Evolutionary conservation across 1,140 invertebrate species (phyloP), one percentile per base, ranked within the genome.

Genomic region (Sitophilus oryzae): DNA sequence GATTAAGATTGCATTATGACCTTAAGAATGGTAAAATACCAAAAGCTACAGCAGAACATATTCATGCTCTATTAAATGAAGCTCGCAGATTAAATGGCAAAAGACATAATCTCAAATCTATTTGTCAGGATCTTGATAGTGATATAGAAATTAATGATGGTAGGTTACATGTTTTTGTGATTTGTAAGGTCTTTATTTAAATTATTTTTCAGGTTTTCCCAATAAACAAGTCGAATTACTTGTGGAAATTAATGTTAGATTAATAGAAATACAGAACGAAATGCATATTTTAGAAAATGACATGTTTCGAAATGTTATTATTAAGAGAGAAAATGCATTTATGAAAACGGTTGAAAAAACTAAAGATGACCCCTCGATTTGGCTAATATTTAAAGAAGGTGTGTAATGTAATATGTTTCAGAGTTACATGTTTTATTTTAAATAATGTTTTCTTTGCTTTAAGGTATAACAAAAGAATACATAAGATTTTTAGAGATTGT

Each of bases 221-320:
- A 61, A 63, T 62, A 70, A 56, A 34, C 72, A 59, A 63, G 73
- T 67, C 42, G 75, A 66, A 66, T 63, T 73, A 47, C 59, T 82
- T 5, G 72, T 81, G 68, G 74, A 77, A 42, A 66, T 80, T 3
- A 79, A 82, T 58, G 70, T 82, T 21, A 68, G 79, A 15, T 58
- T 82, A 49, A 72, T 77, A 36, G 75, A 81, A 66, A 82, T 82
- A 23, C 77, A 77, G 52, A 74, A 71, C n/a, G 80, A 83, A 57
- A 74, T 82, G 57, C 78, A 81, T 49, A 71, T 82, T 6, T 59
- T 81, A 0, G 80, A 82, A 62, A 82, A 82, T 68, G 76, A 79
- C 2, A 70, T 74, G 2, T 75, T 82, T 67, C 70, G 81, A 36
- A 71, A 74, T 4, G 73, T 79, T 37, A 71, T 69, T 16, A 62